Conservation (phyloP, 2,113 vertebrate species). For the Vulpes lagopus region DNA sequence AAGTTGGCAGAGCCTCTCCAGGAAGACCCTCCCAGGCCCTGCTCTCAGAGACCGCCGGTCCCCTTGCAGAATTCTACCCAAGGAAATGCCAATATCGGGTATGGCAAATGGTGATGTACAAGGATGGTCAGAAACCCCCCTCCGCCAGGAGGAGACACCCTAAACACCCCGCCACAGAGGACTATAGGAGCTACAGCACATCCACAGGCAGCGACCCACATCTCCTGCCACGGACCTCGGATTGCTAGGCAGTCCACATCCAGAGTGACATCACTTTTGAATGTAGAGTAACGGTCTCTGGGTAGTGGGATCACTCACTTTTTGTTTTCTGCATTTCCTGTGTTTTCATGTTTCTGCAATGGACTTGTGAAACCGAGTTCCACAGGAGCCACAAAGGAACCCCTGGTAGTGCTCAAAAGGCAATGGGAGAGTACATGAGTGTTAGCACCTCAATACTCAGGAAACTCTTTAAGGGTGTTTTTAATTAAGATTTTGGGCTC, state of each 20-base stretch:
- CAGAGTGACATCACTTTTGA: not conserved
- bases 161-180: not conserved
- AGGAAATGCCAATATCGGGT: not conserved
- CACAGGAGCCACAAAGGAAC: not conserved
- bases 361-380: not conserved
- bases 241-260: not conserved
- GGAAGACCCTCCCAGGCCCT: not conserved
- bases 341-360: not conserved
- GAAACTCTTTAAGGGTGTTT: not conserved
- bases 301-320: not conserved
- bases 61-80: not conserved
- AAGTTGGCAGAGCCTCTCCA: not conserved
- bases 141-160: not conserved
- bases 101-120: too few species aligned
- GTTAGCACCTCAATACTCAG: not conserved
- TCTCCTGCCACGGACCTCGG: not conserved
- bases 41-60: not conserved
- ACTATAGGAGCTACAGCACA: not conserved
- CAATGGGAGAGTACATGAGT: fast-evolving
- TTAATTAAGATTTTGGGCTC: not conserved
- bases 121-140: not conserved
- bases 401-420: not conserved
- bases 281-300: not conserved
- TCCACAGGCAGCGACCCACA: not conserved
- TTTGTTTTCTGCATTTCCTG: not conserved